Conservation (phyloP, 2,888 invertebrate species). For the Pogonocherus hispidulus region DNA sequence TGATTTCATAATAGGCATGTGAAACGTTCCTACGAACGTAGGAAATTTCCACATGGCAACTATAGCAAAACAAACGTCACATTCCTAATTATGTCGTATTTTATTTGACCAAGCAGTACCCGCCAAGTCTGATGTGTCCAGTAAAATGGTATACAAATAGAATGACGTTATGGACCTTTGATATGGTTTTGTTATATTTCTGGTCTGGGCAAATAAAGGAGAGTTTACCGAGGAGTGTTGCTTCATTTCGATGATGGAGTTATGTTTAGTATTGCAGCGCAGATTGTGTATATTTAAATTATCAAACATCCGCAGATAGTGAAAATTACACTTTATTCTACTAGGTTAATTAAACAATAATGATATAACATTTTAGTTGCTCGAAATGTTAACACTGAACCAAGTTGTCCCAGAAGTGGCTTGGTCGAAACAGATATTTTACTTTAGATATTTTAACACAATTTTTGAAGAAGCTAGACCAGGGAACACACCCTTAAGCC, state of each 20-base stretch:
- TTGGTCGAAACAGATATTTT: too few species aligned
- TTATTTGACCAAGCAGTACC: background rate
- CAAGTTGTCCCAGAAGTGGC: too few species aligned
- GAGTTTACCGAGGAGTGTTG: background rate
- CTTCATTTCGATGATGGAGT: background rate
- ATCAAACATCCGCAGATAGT: background rate
- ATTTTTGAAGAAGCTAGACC: too few species aligned
- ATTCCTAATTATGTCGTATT: constrained; percentile 6
- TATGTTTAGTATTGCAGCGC: background rate
- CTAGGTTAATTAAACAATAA: too few species aligned
- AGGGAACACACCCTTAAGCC: too few species aligned
- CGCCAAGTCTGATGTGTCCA: background rate
- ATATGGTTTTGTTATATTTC: constrained; percentile 6
- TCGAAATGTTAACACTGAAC: too few species aligned
- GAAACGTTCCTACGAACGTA: background rate
- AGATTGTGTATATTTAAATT: background rate
- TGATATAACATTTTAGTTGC: too few species aligned
- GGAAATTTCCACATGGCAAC: constrained; percentile 2
- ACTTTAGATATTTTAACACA: too few species aligned
- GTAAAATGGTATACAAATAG: constrained; percentile 1
- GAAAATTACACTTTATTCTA: too few species aligned
- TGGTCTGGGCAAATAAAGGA: constrained; percentile 9
- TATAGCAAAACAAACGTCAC: constrained; percentile 2
- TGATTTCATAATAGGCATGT: background rate
- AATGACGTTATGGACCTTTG: background rate